phyloP scores from a whole-genome alignment of 2,888 invertebrate genomes.

The Dynastes maya region DNA sequence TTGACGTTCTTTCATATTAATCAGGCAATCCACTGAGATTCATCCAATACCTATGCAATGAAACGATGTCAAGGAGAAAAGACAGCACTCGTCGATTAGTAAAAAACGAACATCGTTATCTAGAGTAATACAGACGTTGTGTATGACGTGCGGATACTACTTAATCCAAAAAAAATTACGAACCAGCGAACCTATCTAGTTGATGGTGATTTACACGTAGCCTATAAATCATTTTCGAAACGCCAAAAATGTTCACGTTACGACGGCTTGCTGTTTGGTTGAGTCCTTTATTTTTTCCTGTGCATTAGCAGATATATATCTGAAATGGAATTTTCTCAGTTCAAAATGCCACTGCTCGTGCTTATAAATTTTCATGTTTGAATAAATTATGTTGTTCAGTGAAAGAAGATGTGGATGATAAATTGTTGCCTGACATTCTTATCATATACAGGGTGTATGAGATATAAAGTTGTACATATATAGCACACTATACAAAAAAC shows the following conservation, averaged over 20 bases:
- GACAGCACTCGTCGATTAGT: background rate
- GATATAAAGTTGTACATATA: background rate
- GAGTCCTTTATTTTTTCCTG: conserved; percentile 31
- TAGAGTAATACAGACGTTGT: background rate
- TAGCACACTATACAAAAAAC: too few species aligned
- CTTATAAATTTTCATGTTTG: conserved; percentile 41
- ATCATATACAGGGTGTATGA: background rate
- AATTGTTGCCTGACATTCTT: conserved; percentile 2
- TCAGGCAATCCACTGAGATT: background rate
- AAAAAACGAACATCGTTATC: background rate
- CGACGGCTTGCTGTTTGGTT: conserved; percentile 27
- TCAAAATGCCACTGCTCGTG: conserved; percentile 25
- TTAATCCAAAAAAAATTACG: conserved; percentile 10
- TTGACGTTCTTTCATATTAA: background rate
- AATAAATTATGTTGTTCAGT: background rate
- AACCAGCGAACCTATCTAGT: conserved; percentile 13
- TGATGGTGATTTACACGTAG: conserved; percentile 20
- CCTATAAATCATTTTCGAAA: conserved; percentile 27
- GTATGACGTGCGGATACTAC: background rate
- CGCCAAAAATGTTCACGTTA: conserved; percentile 10
- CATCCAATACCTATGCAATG: background rate
- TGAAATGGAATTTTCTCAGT: conserved; percentile 34
- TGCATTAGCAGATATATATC: conserved; percentile 30
- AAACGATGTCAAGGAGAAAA: conserved; percentile 3
- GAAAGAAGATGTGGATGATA: conserved; percentile 1